Evolutionary conservation across 2,797 vertebrate genomes (phyloP).

Genomic region (Poecilia wingei): DNA sequence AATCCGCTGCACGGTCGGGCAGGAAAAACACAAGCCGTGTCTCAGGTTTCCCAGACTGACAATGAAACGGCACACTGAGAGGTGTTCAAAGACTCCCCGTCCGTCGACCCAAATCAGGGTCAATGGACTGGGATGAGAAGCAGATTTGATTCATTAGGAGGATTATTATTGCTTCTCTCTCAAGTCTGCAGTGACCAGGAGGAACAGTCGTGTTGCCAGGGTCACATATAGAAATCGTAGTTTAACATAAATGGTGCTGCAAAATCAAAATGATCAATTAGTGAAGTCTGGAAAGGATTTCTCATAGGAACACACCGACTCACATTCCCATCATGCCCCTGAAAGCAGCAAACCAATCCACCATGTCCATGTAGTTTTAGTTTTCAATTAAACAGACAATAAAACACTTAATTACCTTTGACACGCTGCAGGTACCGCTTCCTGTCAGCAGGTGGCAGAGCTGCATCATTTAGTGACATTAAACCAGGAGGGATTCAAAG

Average conservation of each 20-base stretch:
- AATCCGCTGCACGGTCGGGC: conserved; percentile 21
- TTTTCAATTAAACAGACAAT: no score
- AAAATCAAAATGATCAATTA: not conserved
- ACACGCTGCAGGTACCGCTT: not conserved
- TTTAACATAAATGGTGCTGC: not conserved
- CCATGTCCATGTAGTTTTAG: not conserved
- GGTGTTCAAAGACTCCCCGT: conserved; percentile 3
- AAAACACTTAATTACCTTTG: not conserved
- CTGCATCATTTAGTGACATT: not conserved
- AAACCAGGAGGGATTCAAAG: not conserved
- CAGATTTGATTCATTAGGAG: conserved; percentile 13
- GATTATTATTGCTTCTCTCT: not conserved
- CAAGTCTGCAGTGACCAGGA: conserved; percentile 10
- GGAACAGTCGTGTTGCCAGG: not conserved
- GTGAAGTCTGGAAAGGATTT: not conserved
- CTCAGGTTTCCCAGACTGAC: conserved; percentile 39
- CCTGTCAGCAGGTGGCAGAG: not conserved
- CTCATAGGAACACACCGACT: not conserved
- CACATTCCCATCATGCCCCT: not conserved
- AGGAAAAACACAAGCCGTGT: conserved; percentile 45
- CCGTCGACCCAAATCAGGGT: not conserved
- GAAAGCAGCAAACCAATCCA: not conserved
- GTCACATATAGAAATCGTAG: not conserved
- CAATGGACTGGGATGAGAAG: not conserved
- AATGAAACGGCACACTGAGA: conserved; percentile 4